phyloP scores from a whole-genome alignment of 2,797 vertebrate genomes.

The Dermochelys coriacea region DNA sequence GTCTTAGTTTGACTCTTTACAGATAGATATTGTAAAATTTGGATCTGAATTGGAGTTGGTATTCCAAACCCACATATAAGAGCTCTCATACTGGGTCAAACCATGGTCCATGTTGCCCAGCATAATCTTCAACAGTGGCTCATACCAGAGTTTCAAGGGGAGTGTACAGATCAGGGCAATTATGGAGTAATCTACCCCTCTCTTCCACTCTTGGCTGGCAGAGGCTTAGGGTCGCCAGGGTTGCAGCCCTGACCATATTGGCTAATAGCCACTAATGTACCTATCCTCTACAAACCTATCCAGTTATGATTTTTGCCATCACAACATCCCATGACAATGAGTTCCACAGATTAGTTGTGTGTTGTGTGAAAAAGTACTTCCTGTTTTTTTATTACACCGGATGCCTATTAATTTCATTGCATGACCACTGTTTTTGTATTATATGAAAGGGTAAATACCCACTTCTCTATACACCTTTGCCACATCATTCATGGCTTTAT shows the following conservation, averaged over 20 bases:
- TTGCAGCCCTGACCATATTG: neutral
- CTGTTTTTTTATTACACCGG: neutral
- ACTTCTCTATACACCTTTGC: neutral
- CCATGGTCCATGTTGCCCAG: neutral
- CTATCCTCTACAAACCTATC: neutral
- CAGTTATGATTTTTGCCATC: neutral
- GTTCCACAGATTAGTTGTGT: neutral
- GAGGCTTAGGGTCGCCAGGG: neutral
- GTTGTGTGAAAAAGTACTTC: neutral
- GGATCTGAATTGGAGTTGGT: slow-evolving; percentile 11
- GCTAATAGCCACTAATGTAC: neutral
- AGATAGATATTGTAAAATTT: slow-evolving; percentile 38
- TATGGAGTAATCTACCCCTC: neutral
- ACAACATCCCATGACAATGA: neutral
- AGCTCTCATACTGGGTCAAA: neutral
- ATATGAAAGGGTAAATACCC: neutral
- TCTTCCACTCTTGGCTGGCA: neutral
- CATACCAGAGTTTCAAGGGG: neutral
- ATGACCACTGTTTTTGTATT: neutral
- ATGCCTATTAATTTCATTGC: neutral
- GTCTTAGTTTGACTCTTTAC: slow-evolving; percentile 61
- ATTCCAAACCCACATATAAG: slow-evolving; percentile 51
- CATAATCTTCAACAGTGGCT: neutral
- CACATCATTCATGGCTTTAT: neutral
- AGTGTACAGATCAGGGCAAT: neutral